Evolutionary conservation across 2,113 vertebrate species (phyloP), one percentile per base, ranked within the genome.

Genomic region (Diadophis punctatus): DNA sequence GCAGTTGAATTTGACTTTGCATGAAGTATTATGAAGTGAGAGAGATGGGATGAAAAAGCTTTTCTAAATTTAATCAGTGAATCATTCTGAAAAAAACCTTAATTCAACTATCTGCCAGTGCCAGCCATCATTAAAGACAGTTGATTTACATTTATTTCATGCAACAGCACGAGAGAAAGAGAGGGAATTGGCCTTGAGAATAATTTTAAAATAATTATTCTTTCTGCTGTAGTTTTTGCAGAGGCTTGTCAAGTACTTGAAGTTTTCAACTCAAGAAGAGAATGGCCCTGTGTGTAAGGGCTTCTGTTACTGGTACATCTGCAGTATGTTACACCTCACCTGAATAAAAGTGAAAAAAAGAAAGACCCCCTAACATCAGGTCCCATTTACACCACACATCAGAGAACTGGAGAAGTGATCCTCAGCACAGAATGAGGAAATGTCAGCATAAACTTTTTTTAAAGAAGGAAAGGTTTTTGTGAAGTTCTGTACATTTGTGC

Each of bases 241-340:
- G 68, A 87, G 92, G 52, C 86, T 52, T 95, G 86, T 89, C 80
- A 92, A 68, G 86, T 90, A 80, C 20, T 49, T 91, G 60, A 86
- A 92, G 93, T 89, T 93, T 94, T 94, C 86, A 92, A 48, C 43
- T 89, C 20, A 90, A 63, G 68, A 60, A 89, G 94, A 90, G 93
- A 94, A 92, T 46, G 4, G 86, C 14, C 18, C 49, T 94, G 93
- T 43, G 90, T 91, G 51, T 88, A 95, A 92, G 89, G 88, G 86
- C 52, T 89, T 90, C 86, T 92, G 68, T 92, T 51, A 48, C 68
- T 52, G 87, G 91, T 90, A 90, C 89, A 91, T 93, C 94, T 94
- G 92, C 88, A 95, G 39, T 86, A 89, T 95, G 93, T 94, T 93
- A 93, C 43, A 94, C 85, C 55, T 92, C 93, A 94, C 91, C 74